Base-by-base conservation (phyloP, 2,888 invertebrate genomes). In the Calameuta idolon region DNA sequence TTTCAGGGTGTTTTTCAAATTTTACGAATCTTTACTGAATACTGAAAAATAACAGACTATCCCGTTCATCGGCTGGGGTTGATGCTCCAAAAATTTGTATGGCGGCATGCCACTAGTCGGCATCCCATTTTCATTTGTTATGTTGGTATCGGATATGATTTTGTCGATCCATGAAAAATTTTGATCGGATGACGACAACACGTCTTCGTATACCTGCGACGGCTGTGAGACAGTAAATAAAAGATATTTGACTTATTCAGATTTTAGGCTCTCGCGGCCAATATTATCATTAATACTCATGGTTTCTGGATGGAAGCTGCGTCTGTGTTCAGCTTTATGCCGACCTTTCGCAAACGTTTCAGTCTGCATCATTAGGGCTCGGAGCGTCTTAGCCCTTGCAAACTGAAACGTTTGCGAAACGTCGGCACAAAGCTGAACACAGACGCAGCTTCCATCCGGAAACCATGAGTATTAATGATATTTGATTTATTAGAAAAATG, bases 1-100 rank as follows among this genome's bases (percentile, higher is more conserved):
- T 79, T 55, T 68, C 75, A 34, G 37, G 69, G 9, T 23, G 23
- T 2, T 55, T 55, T 71, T 23, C 12, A 11, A 11, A 1, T 9
- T 11, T 80, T 31, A 82, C 3, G 80, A 78, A 73, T 88, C 87
- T 77, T 88, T 88, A 74, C 91, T 90, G 79, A 91, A 91, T 0
- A 89, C 89, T 4, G 89, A 90, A 84, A 90, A 87, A 80, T 91
- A 91, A 81, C 91, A 91, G 9, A 89, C 85, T 30, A 90, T 82
- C 33, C 91, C 91, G 74, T 87, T 84, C 34, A 85, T 75, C 1
- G 91, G 91, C 23, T 81, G 81, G 0, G 91, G 91, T 78, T 91
- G 91, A 76, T 83, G 87, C 11, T 84, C 76, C 12, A 90, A 78
- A 81, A 91, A 91, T 75, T 84, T 77, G 3, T 86, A 79, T 1